Conservation (phyloP, 2,797 vertebrate species). For the Tragelaphus oryx region DNA sequence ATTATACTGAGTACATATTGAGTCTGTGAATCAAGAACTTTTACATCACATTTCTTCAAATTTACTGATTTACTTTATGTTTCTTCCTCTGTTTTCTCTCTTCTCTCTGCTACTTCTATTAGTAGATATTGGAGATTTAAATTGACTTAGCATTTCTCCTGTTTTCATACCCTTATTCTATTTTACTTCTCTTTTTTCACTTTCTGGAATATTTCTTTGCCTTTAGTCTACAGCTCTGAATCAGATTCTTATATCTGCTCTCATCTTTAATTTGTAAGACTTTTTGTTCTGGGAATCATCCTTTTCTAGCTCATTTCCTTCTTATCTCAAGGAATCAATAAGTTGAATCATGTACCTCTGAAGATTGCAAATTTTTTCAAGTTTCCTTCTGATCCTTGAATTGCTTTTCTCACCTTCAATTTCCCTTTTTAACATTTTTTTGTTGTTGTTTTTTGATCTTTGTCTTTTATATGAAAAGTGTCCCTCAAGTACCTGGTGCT, state of each 20-base stretch:
- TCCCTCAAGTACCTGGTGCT: background rate
- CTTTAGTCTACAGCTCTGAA: background rate
- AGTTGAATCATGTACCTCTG: background rate
- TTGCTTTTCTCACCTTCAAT: constrained; percentile 1
- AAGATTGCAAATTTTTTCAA: background rate
- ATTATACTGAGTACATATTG: background rate
- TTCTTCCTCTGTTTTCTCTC: background rate
- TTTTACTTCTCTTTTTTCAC: background rate
- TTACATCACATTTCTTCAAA: background rate
- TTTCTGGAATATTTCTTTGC: background rate
- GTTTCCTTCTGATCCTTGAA: constrained; percentile 29
- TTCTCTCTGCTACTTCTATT: background rate
- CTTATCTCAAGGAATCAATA: constrained; percentile 37
- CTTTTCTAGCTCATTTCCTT: background rate
- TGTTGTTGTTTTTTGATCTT: background rate
- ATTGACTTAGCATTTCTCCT: background rate
- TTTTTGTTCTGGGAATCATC: background rate
- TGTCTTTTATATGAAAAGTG: constrained; percentile 4
- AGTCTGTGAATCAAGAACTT: background rate
- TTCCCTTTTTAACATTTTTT: constrained; percentile 24
- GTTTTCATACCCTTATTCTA: background rate
- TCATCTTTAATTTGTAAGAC: constrained; percentile 40
- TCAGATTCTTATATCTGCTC: background rate
- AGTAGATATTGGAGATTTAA: background rate
- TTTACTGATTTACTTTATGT: background rate